These are phyloP conservation scores for Drosophila formosana DNA, from an alignment of 2,888 invertebrate species.

Conservation along the genomic window DNA sequence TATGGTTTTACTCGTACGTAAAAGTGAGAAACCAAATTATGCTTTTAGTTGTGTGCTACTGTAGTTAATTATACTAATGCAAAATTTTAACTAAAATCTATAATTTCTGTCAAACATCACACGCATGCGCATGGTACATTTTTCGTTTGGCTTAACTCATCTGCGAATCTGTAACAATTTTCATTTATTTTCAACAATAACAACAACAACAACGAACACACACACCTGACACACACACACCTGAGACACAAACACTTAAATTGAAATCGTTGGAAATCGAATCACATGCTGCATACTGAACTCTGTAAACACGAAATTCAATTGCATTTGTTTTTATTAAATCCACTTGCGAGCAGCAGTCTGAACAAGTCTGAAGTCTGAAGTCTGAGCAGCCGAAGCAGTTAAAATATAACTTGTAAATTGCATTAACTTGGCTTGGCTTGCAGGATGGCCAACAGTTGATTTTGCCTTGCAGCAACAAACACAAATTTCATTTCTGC, in stretches of 20 bases:
- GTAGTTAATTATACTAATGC: slow-evolving; percentile 73
- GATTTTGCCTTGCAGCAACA: slow-evolving; percentile 4
- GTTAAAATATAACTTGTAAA: slow-evolving; percentile 25
- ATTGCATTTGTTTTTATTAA: slow-evolving; percentile 5
- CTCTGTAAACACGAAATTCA: slow-evolving; percentile 36
- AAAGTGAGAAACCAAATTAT: slow-evolving; percentile 20
- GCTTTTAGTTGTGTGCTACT: slow-evolving; percentile 67
- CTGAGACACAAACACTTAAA: slow-evolving; percentile 21
- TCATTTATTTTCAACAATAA: slow-evolving; percentile 39
- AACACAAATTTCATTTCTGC: slow-evolving; percentile 47
- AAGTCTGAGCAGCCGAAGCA: slow-evolving; percentile 1
- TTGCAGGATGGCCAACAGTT: slow-evolving; percentile 40
- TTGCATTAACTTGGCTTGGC: slow-evolving; percentile 49
- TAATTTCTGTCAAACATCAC: slow-evolving; percentile 86
- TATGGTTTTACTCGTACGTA: slow-evolving; percentile 11
- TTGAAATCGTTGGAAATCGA: slow-evolving; percentile 26
- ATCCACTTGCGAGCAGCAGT: slow-evolving; percentile 5
- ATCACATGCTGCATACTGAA: slow-evolving; percentile 49
- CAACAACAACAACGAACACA: slow-evolving; percentile 38
- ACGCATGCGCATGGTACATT: slow-evolving; percentile 85
- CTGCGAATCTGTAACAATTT: slow-evolving; percentile 62
- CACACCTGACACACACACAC: slow-evolving; percentile 20
- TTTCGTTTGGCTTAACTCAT: slow-evolving; percentile 69
- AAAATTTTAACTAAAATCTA: slow-evolving; percentile 82
- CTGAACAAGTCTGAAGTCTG: neutral